These are phyloP conservation scores for Onthophagus sagittarius DNA, from an alignment of 2,888 invertebrate genomes.

Conservation along the genomic window DNA sequence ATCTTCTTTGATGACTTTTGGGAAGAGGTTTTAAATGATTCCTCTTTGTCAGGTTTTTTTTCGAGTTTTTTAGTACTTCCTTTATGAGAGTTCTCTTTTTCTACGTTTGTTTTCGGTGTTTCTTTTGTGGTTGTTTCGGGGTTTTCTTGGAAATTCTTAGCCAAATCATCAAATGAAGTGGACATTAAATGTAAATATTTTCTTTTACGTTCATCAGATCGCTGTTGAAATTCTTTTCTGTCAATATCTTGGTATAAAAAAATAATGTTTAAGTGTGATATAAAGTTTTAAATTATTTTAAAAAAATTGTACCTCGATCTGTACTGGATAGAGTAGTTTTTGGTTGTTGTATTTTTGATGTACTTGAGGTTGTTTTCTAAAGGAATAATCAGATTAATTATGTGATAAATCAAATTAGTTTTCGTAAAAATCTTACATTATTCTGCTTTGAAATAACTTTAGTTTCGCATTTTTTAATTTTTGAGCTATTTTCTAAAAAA, in stretches of 20 bases:
- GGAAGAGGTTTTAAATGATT: background rate
- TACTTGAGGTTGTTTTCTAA: too few species aligned
- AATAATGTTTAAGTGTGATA: too few species aligned
- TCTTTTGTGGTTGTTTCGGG: background rate
- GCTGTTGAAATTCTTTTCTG: background rate
- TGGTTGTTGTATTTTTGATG: too few species aligned
- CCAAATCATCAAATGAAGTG: background rate
- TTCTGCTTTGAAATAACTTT: background rate
- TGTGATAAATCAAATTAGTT: conserved; percentile 55
- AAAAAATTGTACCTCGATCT: too few species aligned
- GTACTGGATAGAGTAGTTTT: too few species aligned
- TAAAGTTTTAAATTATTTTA: too few species aligned
- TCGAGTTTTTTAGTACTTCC: background rate
- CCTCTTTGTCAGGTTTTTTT: background rate
- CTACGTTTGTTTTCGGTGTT: too few species aligned
- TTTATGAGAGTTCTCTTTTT: background rate
- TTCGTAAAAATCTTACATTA: conserved; percentile 59
- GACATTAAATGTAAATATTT: background rate
- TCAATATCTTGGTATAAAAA: background rate
- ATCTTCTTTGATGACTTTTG: background rate
- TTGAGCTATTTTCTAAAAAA: background rate
- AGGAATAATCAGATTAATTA: conserved; percentile 74
- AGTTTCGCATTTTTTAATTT: background rate
- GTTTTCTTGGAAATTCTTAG: background rate
- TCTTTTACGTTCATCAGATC: background rate